Evolutionary conservation across 2,888 invertebrate species (phyloP).

Genomic region (Erannis defoliaria): DNA sequence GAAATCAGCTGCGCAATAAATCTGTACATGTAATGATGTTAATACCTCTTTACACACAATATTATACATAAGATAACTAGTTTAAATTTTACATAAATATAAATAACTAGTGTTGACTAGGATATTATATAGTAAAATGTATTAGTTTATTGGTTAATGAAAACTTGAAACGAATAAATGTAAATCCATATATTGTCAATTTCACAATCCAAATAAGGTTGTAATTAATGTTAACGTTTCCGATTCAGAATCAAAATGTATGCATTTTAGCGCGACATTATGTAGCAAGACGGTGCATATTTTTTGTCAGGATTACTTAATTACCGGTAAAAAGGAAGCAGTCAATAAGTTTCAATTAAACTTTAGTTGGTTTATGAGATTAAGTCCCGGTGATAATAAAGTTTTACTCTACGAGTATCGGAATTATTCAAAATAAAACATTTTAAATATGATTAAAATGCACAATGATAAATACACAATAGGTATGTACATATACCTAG

Average conservation of each 20-base stretch:
- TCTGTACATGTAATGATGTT: constrained; percentile 41
- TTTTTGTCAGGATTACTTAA: neutral
- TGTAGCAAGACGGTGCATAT: neutral
- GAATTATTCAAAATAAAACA: neutral
- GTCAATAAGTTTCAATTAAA: neutral
- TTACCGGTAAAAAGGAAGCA: neutral
- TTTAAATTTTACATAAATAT: constrained; percentile 48
- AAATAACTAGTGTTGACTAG: constrained; percentile 46
- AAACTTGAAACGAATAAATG: constrained; percentile 45
- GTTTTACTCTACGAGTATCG: too few relatives aligned
- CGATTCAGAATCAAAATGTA: constrained; percentile 30
- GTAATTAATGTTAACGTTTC: constrained; percentile 46
- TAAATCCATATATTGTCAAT: constrained; percentile 48
- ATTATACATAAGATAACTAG: constrained; percentile 47
- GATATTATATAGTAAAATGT: constrained; percentile 46
- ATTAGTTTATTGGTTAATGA: constrained; percentile 46
- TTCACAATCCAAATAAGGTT: constrained; percentile 47
- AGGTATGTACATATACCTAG: neutral
- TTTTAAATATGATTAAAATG: neutral
- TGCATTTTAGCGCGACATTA: constrained; percentile 13
- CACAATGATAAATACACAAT: neutral
- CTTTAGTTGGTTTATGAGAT: too few relatives aligned
- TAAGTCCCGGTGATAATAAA: too few relatives aligned
- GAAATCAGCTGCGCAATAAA: constrained; percentile 48
- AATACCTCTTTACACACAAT: constrained; percentile 49